These are phyloP conservation scores for Tenualosa thibaudeaui DNA, from an alignment of 2,797 vertebrate species.

Conservation along the genomic window DNA sequence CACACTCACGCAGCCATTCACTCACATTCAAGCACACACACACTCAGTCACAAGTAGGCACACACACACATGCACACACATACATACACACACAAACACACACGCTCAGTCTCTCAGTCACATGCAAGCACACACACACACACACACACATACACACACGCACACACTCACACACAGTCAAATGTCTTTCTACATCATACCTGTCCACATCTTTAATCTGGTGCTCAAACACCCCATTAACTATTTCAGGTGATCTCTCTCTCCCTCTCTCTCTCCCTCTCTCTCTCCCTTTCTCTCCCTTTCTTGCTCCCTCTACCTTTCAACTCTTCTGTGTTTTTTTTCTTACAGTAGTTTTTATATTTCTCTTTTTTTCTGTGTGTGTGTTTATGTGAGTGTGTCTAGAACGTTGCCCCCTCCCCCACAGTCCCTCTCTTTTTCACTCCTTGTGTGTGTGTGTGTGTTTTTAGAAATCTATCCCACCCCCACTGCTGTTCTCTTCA, in stretches of 20 bases:
- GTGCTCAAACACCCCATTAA: no score
- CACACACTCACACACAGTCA: not conserved
- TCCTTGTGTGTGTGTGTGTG: not conserved
- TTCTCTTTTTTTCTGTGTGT: not conserved
- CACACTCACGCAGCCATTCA: not conserved
- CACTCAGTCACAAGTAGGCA: not conserved
- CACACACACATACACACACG: no score
- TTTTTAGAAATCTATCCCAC: not conserved
- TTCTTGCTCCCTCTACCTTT: not conserved
- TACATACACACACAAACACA: not conserved
- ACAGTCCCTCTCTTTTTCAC: not conserved
- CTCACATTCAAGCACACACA: not conserved
- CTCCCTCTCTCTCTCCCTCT: no score
- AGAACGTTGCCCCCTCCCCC: no score
- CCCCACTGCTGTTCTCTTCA: slow-evolving; percentile 25
- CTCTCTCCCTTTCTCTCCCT: no score
- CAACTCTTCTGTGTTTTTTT: no score
- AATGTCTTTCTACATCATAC: no score
- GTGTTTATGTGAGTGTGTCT: not conserved
- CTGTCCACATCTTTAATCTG: no score
- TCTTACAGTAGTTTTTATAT: not conserved
- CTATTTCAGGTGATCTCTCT: no score
- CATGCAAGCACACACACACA: no score
- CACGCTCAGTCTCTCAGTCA: not conserved
- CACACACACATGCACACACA: not conserved